Evolutionary conservation across 2,888 invertebrate species (phyloP).

Genomic region (Cryptocheilus praepositus): DNA sequence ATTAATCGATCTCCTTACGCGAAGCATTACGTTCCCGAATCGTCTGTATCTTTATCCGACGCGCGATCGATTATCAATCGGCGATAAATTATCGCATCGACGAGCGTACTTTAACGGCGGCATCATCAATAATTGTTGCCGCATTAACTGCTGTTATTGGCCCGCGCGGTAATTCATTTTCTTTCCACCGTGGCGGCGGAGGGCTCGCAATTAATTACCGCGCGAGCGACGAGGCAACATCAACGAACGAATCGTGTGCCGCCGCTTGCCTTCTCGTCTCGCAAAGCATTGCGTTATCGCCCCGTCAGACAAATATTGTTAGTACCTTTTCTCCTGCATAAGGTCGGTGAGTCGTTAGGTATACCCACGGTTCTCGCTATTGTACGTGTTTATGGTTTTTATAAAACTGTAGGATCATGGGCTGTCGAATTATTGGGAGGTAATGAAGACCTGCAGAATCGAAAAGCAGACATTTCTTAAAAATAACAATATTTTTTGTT

Average conservation of each 20-base stretch:
- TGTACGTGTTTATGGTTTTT: too few relatives aligned
- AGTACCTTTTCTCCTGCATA: too few relatives aligned
- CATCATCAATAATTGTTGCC: slow-evolving; percentile 52
- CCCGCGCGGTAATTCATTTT: slow-evolving; percentile 41
- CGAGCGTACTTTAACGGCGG: slow-evolving; percentile 50
- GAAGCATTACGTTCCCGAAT: too few relatives aligned
- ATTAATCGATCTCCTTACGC: background rate
- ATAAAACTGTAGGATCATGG: too few relatives aligned
- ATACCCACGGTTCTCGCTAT: too few relatives aligned
- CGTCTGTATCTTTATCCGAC: slow-evolving; percentile 5
- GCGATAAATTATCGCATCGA: slow-evolving; percentile 45
- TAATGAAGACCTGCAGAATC: too few relatives aligned
- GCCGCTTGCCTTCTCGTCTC: slow-evolving; percentile 37
- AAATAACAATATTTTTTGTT: too few relatives aligned
- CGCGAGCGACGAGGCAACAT: slow-evolving; percentile 46
- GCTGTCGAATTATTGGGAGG: too few relatives aligned
- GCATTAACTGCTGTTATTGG: slow-evolving; percentile 53
- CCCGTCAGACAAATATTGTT: slow-evolving; percentile 23
- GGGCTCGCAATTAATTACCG: slow-evolving; percentile 41
- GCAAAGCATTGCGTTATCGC: slow-evolving; percentile 6
- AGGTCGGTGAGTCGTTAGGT: too few relatives aligned
- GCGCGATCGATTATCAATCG: slow-evolving; percentile 47
- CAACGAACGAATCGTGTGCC: slow-evolving; percentile 35
- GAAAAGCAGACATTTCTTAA: too few relatives aligned
- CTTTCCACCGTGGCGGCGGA: slow-evolving; percentile 4